Evolutionary conservation across 2,797 vertebrate species (phyloP).

Genomic region (Rhinichthys osculus): DNA sequence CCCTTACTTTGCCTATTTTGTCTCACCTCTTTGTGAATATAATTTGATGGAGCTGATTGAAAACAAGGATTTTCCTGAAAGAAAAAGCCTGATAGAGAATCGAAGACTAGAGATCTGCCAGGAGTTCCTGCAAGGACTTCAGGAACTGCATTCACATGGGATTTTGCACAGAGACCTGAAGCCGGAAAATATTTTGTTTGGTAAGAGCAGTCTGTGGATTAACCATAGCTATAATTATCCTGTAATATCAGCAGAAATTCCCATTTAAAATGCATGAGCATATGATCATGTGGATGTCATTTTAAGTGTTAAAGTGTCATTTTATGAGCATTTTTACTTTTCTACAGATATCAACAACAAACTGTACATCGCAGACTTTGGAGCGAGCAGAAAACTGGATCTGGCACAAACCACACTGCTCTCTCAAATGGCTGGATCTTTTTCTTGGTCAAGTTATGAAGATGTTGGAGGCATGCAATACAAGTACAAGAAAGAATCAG

Average conservation of each 20-base stretch:
- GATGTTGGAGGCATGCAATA: slow-evolving; percentile 19
- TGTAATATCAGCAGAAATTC: neutral
- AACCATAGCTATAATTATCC: neutral
- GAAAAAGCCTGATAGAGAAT: slow-evolving; percentile 28
- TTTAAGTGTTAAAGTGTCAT: neutral
- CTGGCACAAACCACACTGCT: slow-evolving; percentile 23
- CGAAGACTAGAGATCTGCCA: slow-evolving; percentile 35
- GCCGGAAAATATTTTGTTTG: slow-evolving; percentile 27
- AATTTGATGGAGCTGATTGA: slow-evolving; percentile 28
- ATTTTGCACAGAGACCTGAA: slow-evolving; percentile 29
- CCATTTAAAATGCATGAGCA: neutral
- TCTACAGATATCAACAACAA: slow-evolving; percentile 49
- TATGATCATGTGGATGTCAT: neutral
- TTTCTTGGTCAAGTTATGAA: slow-evolving; percentile 24
- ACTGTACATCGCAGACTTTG: slow-evolving; percentile 28
- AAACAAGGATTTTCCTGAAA: slow-evolving; percentile 40
- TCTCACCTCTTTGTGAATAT: slow-evolving; percentile 40
- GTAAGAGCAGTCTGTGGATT: slow-evolving; percentile 1
- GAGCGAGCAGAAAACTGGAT: slow-evolving; percentile 23
- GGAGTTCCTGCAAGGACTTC: slow-evolving; percentile 35
- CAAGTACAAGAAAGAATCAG: slow-evolving; percentile 32
- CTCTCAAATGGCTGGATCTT: neutral
- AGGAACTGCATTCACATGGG: slow-evolving; percentile 31
- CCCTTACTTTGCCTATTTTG: slow-evolving; percentile 32
- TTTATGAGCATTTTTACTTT: neutral